Evolutionary conservation across 2,113 vertebrate species (phyloP).

Genomic region (Acanthisitta chloris): DNA sequence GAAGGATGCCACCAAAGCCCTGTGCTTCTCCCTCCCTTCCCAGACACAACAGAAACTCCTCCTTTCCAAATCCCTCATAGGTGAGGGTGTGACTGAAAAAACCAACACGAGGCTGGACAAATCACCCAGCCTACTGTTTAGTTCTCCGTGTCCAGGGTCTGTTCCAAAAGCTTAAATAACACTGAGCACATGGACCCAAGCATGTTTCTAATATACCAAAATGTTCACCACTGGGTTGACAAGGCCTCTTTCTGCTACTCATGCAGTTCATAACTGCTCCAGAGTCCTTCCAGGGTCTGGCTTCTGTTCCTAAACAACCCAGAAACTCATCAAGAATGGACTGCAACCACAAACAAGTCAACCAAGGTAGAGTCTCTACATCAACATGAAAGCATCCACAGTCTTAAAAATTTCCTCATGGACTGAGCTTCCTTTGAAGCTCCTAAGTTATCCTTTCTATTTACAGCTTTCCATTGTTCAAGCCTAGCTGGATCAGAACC

Average conservation of each 20-base stretch:
- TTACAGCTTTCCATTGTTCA: not conserved
- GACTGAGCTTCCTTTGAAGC: not conserved
- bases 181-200: not conserved
- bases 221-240: not conserved
- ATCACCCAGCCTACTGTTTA: not conserved
- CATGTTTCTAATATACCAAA: not conserved
- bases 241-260: not conserved
- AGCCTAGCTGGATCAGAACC: not conserved
- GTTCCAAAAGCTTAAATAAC: not conserved
- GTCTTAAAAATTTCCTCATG: not conserved
- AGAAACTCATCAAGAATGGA: not conserved
- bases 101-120: not conserved
- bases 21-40: not conserved
- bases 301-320: conserved; percentile 1
- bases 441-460: not conserved
- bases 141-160: not conserved
- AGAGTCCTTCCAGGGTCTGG: not conserved
- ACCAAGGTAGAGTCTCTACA: not conserved
- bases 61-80: not conserved
- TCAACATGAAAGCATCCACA: not conserved
- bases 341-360: not conserved
- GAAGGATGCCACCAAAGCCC: not conserved
- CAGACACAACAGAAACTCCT: not conserved
- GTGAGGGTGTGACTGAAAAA: not conserved
- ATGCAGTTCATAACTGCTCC: not conserved